Percentiles rank a stretch among this genome's conserved stretches.
Evolutionary conservation across 2,797 vertebrate genomes (phyloP).

Genomic region (Lepilemur ruficaudatus): DNA sequence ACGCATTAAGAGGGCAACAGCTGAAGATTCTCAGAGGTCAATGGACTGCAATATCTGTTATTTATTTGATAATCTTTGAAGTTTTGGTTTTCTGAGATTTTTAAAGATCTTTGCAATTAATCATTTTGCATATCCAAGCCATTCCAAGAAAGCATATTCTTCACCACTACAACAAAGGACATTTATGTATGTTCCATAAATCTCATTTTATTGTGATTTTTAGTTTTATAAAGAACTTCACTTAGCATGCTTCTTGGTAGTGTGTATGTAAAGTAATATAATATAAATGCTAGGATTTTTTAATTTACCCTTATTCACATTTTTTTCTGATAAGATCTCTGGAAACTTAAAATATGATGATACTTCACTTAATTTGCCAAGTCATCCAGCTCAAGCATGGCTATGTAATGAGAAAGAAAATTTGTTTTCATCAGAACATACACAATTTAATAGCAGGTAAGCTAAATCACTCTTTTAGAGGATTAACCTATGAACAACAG

Average conservation of each 20-base stretch:
- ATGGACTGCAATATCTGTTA: constrained; percentile 79
- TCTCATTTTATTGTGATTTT: constrained; percentile 43
- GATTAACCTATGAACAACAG: background rate
- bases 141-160: constrained; percentile 70
- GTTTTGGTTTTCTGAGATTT: constrained; percentile 78
- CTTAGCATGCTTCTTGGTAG: background rate
- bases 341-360: constrained; percentile 61
- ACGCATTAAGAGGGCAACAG: constrained; percentile 81
- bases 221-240: constrained; percentile 44
- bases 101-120: constrained; percentile 73
- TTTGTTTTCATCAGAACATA: constrained; percentile 72
- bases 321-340: constrained; percentile 66
- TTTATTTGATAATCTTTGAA: constrained; percentile 86
- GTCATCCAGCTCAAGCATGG: constrained; percentile 86
- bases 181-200: constrained; percentile 37
- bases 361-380: constrained; percentile 63
- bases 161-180: constrained; percentile 50
- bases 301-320: background rate
- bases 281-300: background rate
- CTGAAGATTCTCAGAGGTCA: constrained; percentile 86
- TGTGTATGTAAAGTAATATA: background rate
- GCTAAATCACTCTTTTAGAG: background rate
- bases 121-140: constrained; percentile 67
- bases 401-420: constrained; percentile 74
- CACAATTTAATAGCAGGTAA: constrained; percentile 77